These are phyloP conservation scores for Ceryle rudis DNA, from an alignment of 2,797 vertebrate genomes.

Conservation along the genomic window DNA sequence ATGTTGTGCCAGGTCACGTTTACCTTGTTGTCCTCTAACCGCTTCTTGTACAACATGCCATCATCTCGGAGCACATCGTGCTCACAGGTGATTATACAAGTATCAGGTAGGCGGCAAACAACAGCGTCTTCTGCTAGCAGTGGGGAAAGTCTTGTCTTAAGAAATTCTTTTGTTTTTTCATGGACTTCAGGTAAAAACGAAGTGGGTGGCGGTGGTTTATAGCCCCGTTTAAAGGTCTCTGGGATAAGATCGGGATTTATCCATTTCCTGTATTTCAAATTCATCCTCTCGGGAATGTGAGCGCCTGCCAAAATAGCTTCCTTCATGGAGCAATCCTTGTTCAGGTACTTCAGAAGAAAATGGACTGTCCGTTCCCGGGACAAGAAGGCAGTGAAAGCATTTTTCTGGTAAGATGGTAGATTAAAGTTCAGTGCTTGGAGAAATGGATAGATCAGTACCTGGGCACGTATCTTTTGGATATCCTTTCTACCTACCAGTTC, in stretches of 20 bases:
- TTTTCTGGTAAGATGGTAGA: conserved; percentile 48
- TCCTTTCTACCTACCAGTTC: background rate
- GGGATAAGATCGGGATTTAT: conserved; percentile 32
- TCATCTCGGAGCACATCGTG: conserved; percentile 28
- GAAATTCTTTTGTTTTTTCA: background rate
- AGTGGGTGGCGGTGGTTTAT: background rate
- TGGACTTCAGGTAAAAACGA: background rate
- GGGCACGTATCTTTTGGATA: conserved; percentile 9
- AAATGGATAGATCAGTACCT: conserved; percentile 26
- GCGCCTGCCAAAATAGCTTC: background rate
- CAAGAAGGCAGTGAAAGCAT: background rate
- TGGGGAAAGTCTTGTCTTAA: background rate
- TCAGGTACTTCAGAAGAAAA: conserved; percentile 17
- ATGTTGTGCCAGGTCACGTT: background rate
- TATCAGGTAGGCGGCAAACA: background rate
- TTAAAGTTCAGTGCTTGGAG: conserved; percentile 5
- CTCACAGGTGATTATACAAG: conserved; percentile 33
- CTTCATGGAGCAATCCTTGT: background rate
- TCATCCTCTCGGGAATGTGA: background rate
- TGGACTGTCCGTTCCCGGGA: background rate
- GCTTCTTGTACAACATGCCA: conserved; percentile 12
- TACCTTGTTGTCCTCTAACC: background rate
- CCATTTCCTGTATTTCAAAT: conserved; percentile 11
- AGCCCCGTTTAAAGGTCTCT: background rate
- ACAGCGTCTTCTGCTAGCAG: conserved; percentile 37